A percentile compares a stretch with the other conserved stretches of the same genome.
Evolutionary conservation across 2,888 invertebrate genomes (phyloP).

Genomic region (Sphecodes monilicornis): DNA sequence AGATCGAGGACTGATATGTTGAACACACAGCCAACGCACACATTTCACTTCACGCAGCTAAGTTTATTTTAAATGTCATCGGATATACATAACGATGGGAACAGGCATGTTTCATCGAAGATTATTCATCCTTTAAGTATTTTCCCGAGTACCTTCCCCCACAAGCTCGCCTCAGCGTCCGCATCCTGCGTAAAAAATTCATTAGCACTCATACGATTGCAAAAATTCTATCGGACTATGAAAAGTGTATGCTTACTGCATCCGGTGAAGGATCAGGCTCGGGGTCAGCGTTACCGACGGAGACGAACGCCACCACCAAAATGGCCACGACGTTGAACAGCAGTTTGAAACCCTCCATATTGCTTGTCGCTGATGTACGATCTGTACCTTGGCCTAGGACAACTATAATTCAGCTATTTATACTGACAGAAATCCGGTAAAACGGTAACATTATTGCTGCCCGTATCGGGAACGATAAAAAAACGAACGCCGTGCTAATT

Average conservation of each 20-base stretch:
- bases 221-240: no score
- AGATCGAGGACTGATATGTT: not conserved
- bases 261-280: conserved; percentile 12
- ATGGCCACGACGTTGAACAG: conserved; percentile 7
- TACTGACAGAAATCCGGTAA: not conserved
- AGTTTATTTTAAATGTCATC: no score
- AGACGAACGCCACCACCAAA: conserved; percentile 13
- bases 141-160: no score
- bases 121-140: no score
- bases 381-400: not conserved
- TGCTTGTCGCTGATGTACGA: not conserved
- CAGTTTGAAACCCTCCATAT: not conserved
- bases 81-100: no score
- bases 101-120: no score
- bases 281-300: not conserved
- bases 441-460: no score
- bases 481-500: no score
- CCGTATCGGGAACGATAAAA: no score
- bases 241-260: conserved; percentile 11
- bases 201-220: no score
- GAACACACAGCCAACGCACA: not conserved
- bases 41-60: no score
- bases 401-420: not conserved
- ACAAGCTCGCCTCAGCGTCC: no score
- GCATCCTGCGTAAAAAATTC: not conserved